A percentile compares a stretch with the other conserved stretches of the same genome.
Evolutionary conservation across 1,140 invertebrate genomes (phyloP).

Genomic region (Cotesia typhae): DNA sequence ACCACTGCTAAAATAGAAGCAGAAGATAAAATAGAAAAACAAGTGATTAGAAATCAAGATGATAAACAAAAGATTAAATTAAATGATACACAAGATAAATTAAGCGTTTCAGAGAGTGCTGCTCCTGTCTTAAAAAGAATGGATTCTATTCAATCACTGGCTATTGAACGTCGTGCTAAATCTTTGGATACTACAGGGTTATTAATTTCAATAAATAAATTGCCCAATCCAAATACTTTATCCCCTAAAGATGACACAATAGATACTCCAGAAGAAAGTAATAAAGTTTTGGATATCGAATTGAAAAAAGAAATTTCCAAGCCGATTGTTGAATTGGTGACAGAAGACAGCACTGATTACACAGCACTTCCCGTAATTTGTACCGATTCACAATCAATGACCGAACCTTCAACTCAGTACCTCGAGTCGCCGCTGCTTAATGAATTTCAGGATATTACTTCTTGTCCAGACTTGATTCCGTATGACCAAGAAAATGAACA

Average conservation of each 20-base stretch:
- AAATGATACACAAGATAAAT: constrained; percentile 23
- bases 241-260: constrained; percentile 88
- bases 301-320: constrained; percentile 27
- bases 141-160: constrained; percentile 77
- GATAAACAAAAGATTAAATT: constrained; percentile 27
- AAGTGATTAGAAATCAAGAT: constrained; percentile 19
- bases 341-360: constrained; percentile 57
- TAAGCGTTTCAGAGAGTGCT: neutral
- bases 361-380: constrained; percentile 57
- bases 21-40: constrained; percentile 7
- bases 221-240: constrained; percentile 85
- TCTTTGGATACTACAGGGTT: constrained; percentile 77
- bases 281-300: constrained; percentile 51
- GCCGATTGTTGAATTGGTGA: constrained; percentile 36
- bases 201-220: constrained; percentile 78
- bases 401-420: constrained; percentile 60
- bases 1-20: neutral
- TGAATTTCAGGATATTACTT: constrained; percentile 57
- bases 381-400: constrained; percentile 59
- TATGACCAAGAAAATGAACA: constrained; percentile 51
- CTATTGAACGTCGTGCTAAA: constrained; percentile 77
- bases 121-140: constrained; percentile 71
- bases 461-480: constrained; percentile 54
- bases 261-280: constrained; percentile 73
- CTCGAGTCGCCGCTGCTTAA: constrained; percentile 59